Percentiles rank a stretch among this genome's conserved stretches.
phyloP scores from a whole-genome alignment of 2,797 vertebrate genomes.

The Lindbergichthys nudifrons region DNA sequence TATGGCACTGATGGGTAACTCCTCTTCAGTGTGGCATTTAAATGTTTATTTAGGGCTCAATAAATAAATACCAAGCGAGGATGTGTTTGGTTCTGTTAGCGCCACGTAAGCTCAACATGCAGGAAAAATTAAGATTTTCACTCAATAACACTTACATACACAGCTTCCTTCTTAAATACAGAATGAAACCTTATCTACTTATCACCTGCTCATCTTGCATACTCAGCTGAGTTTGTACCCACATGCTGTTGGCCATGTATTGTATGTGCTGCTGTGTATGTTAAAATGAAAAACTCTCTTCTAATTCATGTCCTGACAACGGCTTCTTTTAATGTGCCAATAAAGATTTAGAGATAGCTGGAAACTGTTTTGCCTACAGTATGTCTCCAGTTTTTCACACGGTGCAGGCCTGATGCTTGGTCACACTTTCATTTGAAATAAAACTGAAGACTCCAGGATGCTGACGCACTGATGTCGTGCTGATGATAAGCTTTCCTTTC shows the following conservation, averaged over 20 bases:
- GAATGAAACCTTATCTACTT: too few relatives aligned
- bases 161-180: neutral
- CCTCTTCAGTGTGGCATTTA: neutral
- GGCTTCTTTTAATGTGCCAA: neutral
- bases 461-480: conserved; percentile 10
- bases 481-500: conserved; percentile 26
- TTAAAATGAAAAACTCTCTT: neutral
- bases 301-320: neutral
- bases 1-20: neutral
- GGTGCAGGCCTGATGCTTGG: neutral
- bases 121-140: neutral
- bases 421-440: conserved; percentile 11
- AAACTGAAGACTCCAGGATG: conserved; percentile 1
- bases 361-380: conserved; percentile 5
- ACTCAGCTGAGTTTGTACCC: conserved; percentile 23
- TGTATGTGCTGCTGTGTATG: neutral
- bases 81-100: conserved; percentile 1
- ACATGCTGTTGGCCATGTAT: neutral
- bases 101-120: neutral
- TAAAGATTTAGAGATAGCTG: conserved; percentile 30
- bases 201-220: conserved; percentile 8
- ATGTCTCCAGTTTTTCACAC: neutral
- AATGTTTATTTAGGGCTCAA: conserved; percentile 3
- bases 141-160: neutral
- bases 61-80: neutral